Evolutionary conservation across 2,888 invertebrate species (phyloP), one percentile per base, ranked within the genome.

Genomic region (Eurytoma californica): DNA sequence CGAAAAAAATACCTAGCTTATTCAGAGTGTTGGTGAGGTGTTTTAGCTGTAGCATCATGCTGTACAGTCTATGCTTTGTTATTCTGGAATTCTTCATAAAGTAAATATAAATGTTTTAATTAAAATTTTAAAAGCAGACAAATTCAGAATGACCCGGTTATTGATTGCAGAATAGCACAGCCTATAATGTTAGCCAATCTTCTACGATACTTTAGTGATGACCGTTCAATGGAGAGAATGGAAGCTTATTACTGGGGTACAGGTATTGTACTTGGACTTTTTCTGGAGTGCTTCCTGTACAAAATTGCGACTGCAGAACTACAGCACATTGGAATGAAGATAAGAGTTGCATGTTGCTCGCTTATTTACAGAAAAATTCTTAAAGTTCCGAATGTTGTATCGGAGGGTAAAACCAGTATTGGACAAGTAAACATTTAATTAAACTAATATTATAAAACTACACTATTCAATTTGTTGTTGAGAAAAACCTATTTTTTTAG

Each of bases 311-410:
- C n/a, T n/a, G n/a, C n/a, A n/a, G n/a, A n/a, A n/a, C n/a, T n/a
- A n/a, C n/a, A n/a, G n/a, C 92, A 94, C 73, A 91, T 94, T 83
- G 95, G 95, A 63, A 93, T 95, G 94, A 93, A 94, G 87, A 91
- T 95, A 39, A 90, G 95, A 20, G 92, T 95, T 0, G 94, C 93
- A 0, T 93, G 94, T 79, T 94, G 94, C 79, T 93, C 95, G 0
- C 91, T 96, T 0, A 92, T 96, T 76, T 95, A 95, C 86, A 92
- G 94, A 88, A 96, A 96, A 93, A 91, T 95, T 9, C 90, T 97
- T 47, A 92, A 93, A 39, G 91, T 96, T 82, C 95, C 95, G 77
- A 95, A 95, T 89, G 94, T 94, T 20, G 95, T 96, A 0, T 61
- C 81, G 5, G 84, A 83, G 16, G 95, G 94, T n/a, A 94, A 96